Base-by-base conservation (phyloP, 2,797 vertebrate genomes). In the Cygnus olor region DNA sequence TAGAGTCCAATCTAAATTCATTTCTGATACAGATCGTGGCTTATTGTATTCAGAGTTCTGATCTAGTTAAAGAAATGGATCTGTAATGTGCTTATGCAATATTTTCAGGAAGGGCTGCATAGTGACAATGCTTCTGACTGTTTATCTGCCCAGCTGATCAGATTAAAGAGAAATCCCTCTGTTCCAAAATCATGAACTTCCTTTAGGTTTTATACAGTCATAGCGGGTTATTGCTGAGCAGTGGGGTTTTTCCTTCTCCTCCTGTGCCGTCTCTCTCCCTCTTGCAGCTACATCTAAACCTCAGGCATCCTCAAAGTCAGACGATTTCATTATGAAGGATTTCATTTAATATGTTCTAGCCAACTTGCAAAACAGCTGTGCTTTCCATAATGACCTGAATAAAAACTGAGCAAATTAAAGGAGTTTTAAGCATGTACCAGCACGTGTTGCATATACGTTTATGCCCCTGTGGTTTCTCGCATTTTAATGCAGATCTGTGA, bases 11-110 rank as follows among this genome's bases (percentile, higher is more conserved):
- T 96, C 80, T 86, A 84, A 93, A 95, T 91, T 94, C 80, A 80
- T 82, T 89, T 57, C 85, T 93, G 90, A 73, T 96, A 92, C 77
- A 89, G 93, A 96, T 94, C 91, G 9, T 68, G 92, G 87, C 92
- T 96, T 93, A 91, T 94, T 96, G 91, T 79, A 83, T 95, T 95
- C 85, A 25, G 89, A 91, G 86, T 95, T 90, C 90, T 91, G 91
- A 94, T 97, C 90, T 95, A 91, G 94, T 96, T 95, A 93, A 94
- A 94, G 90, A 93, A 94, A 90, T 96, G 93, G 96, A 94, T 96
- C 90, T 80, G 93, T 94, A 94, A 96, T 91, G 90, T 95, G 89
- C 94, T 94, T 92, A 90, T 89, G 89, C 80, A 73, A 80, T 93
- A 83, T 86, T 95, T 95, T 96, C 87, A 88, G 95, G 95, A 96